Base-by-base conservation (phyloP, 1,140 invertebrate species). In the Cotesia glomerata region DNA sequence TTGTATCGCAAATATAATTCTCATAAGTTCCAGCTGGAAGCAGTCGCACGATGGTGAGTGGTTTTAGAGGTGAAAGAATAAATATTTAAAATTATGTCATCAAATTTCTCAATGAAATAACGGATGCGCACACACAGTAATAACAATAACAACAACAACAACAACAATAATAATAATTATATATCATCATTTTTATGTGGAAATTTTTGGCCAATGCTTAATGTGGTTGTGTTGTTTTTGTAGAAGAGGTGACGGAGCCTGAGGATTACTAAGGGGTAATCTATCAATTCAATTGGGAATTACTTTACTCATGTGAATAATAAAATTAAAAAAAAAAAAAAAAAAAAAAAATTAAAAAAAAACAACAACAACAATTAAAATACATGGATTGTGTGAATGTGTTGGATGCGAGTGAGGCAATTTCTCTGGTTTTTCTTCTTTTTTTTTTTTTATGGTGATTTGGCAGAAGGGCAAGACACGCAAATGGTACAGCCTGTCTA, bases 401-500 rank as follows among this genome's bases (percentile, higher is more conserved):
- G 11, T 9, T 67, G 66, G 69, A 35, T 72, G 62, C 56, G 74
- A 66, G 68, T 73, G 71, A 69, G 58, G 56, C 39, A 59, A 66
- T 73, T 73, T 73, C 68, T 32, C 59, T 32, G 13, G 26, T 54
- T 34, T 54, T 66, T 13, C 52, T 58, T 69, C 72, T 49, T 62
- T 67, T 79, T 78, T 81, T 39, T 69, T 69, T 72, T 62, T 65
- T 79, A 78, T 81, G 85, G 81, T 86, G 82, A 85, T 86, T 85
- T 86, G 84, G 83, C 79, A 81, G 82, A 81, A 77, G 80, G 81
- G 78, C 81, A 77, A 69, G 78, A 81, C 80, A 79, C 74, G 79
- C 78, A 82, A 68, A 81, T 86, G 84, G 84, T 87, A 78, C 82
- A 82, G 80, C 82, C 81, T 81, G 82, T 75, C 79, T 78, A 81